These are phyloP conservation scores for Drosophila grimshawi DNA, from an alignment of 1,140 invertebrate genomes.

Conservation along the genomic window DNA sequence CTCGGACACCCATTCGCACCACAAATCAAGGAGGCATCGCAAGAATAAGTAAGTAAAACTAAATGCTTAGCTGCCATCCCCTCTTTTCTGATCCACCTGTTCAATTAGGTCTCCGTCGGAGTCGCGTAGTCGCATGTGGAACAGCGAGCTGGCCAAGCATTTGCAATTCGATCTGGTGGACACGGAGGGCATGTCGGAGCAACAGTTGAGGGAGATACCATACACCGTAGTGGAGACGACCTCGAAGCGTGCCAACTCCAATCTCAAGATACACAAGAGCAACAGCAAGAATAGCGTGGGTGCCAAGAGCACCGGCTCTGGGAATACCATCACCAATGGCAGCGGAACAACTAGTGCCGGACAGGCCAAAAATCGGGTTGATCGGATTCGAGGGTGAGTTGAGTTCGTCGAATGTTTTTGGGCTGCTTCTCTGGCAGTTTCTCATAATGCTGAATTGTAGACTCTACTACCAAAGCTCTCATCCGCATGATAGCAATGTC, in stretches of 20 bases:
- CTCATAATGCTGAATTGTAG: constrained; percentile 55
- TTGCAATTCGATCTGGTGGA: constrained; percentile 96
- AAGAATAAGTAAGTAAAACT: constrained; percentile 87
- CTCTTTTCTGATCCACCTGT: too few relatives aligned
- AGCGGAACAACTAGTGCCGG: constrained; percentile 64
- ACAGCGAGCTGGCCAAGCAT: constrained; percentile 92
- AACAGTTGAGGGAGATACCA: constrained; percentile 95
- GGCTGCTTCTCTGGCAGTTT: constrained; percentile 23
- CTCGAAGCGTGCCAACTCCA: constrained; percentile 77
- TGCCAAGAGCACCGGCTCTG: constrained; percentile 80
- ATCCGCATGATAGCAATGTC: constrained; percentile 72
- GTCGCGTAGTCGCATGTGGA: constrained; percentile 86
- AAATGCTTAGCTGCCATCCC: too few relatives aligned
- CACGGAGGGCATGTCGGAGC: constrained; percentile 94
- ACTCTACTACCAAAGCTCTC: constrained; percentile 83
- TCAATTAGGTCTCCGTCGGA: constrained; percentile 87
- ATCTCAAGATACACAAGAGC: constrained; percentile 84
- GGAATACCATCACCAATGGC: constrained; percentile 79
- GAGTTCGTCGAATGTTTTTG: not conserved
- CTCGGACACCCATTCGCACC: constrained; percentile 85
- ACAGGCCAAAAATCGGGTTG: constrained; percentile 79
- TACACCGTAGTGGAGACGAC: constrained; percentile 94
- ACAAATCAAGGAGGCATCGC: constrained; percentile 86
- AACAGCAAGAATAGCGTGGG: constrained; percentile 82
- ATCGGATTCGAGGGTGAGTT: constrained; percentile 80